These are phyloP conservation scores for Entelurus aequoreus DNA, from an alignment of 2,113 vertebrate genomes.

Conservation along the genomic window DNA sequence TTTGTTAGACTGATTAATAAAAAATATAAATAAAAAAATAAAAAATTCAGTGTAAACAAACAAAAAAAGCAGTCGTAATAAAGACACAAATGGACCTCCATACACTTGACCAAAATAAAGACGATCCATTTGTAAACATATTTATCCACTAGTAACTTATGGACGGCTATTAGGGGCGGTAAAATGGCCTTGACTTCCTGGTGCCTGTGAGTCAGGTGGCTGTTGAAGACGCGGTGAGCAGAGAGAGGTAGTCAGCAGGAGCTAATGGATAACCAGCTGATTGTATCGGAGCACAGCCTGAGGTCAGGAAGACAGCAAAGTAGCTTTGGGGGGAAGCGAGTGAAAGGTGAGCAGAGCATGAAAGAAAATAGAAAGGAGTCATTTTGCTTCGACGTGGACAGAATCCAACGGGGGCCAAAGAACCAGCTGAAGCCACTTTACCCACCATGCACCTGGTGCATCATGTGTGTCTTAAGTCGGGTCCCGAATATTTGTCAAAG, in stretches of 20 bases:
- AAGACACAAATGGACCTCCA: no score
- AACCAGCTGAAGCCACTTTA: slow-evolving; percentile 3
- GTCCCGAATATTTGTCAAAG: slow-evolving; percentile 66
- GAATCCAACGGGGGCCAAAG: slow-evolving; percentile 6
- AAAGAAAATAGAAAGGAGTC: slow-evolving; percentile 4
- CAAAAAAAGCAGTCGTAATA: no score
- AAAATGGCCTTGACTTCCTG: neutral
- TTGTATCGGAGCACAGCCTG: slow-evolving; percentile 61
- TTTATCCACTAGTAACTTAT: neutral
- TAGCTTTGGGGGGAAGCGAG: slow-evolving; percentile 18
- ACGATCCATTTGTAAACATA: neutral
- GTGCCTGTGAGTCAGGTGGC: slow-evolving; percentile 26
- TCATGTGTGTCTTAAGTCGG: slow-evolving; percentile 30
- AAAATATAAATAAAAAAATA: no score
- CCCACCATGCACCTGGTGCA: neutral
- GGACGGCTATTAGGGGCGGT: neutral
- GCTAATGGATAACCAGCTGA: slow-evolving; percentile 76
- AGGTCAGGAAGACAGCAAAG: slow-evolving; percentile 60
- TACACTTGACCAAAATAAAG: neutral
- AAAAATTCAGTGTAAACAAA: no score
- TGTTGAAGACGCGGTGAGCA: slow-evolving; percentile 54
- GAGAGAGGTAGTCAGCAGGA: slow-evolving; percentile 49
- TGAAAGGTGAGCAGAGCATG: neutral
- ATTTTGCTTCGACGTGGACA: neutral
- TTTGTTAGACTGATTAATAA: no score